Percentiles rank a stretch among this genome's conserved stretches.
Conservation (phyloP, 2,888 invertebrate species). For the Amphipoea lucens region DNA sequence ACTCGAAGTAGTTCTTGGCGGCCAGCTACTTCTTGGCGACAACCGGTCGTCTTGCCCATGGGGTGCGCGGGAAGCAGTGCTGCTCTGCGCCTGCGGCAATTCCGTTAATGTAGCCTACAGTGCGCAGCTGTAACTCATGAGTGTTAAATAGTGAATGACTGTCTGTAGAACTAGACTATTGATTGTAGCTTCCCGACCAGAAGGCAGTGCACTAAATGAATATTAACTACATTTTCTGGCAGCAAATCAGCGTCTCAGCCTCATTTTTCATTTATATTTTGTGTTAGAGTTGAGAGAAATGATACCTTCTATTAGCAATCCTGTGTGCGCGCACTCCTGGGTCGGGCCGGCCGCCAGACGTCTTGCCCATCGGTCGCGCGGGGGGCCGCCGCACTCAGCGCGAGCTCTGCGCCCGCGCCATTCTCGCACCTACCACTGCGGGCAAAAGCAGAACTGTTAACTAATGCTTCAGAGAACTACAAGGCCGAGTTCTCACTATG, state of each 20-base stretch:
- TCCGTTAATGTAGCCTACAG: slow-evolving; percentile 38
- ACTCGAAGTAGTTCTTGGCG: slow-evolving; percentile 83
- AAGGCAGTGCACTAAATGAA: neutral
- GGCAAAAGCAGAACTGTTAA: slow-evolving; percentile 1
- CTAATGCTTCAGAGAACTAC: neutral
- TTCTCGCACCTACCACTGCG: slow-evolving; percentile 72
- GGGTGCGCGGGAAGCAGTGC: slow-evolving; percentile 78
- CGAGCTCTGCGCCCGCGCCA: slow-evolving; percentile 66
- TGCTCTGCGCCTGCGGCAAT: slow-evolving; percentile 63
- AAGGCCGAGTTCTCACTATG: neutral
- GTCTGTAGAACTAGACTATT: neutral
- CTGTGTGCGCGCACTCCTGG: slow-evolving; percentile 84
- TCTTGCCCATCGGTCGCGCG: slow-evolving; percentile 87
- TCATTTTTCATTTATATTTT: neutral
- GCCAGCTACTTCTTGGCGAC: slow-evolving; percentile 83
- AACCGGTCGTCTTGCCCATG: slow-evolving; percentile 89
- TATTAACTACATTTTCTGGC: neutral
- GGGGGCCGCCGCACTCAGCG: slow-evolving; percentile 75
- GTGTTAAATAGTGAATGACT: neutral
- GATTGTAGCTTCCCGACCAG: neutral
- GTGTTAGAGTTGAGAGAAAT: neutral
- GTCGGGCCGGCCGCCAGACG: slow-evolving; percentile 86
- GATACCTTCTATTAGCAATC: slow-evolving; percentile 83
- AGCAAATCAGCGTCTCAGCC: neutral
- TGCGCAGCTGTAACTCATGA: neutral